Conservation (phyloP, 2,113 vertebrate species). For the Poeciliopsis occidentalis region DNA sequence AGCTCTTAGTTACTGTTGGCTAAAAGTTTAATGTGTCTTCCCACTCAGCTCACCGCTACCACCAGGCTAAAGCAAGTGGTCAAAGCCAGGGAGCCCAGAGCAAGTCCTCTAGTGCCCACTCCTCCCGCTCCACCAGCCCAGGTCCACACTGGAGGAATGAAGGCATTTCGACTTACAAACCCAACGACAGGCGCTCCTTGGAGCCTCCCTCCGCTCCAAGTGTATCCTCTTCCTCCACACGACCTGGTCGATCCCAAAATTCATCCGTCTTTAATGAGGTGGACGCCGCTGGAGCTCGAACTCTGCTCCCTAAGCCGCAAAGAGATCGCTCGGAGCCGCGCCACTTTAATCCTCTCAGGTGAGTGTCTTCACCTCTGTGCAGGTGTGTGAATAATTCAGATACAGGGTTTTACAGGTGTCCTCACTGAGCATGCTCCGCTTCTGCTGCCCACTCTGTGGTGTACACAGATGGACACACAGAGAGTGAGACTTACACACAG, state of each 20-base stretch:
- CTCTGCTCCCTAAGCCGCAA: conserved; percentile 65
- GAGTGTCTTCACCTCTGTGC: conserved; percentile 28
- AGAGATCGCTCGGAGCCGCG: conserved; percentile 79
- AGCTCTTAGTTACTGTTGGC: background rate
- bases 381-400: conserved; percentile 17
- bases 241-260: conserved; percentile 40
- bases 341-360: conserved; percentile 81
- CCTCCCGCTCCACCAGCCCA: conserved; percentile 85
- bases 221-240: conserved; percentile 21
- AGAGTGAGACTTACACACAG: conserved; percentile 37
- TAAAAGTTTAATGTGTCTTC: conserved; percentile 24
- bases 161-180: conserved; percentile 69
- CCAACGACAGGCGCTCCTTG: conserved; percentile 68
- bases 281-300: conserved; percentile 50
- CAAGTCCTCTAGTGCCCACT: conserved; percentile 80
- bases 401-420: conserved; percentile 22
- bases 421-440: conserved; percentile 6
- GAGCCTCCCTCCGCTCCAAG: conserved; percentile 48
- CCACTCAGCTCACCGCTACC: conserved; percentile 85
- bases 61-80: conserved; percentile 78
- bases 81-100: conserved; percentile 81
- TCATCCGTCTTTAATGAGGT: conserved; percentile 31
- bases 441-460: conserved; percentile 25
- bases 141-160: conserved; percentile 80
- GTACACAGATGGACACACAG: conserved; percentile 14